Percentiles rank a stretch among this genome's conserved stretches.
These are phyloP conservation scores for Phallusia fumigata DNA, from an alignment of 23 tunicate genomes.

Conservation along the genomic window DNA sequence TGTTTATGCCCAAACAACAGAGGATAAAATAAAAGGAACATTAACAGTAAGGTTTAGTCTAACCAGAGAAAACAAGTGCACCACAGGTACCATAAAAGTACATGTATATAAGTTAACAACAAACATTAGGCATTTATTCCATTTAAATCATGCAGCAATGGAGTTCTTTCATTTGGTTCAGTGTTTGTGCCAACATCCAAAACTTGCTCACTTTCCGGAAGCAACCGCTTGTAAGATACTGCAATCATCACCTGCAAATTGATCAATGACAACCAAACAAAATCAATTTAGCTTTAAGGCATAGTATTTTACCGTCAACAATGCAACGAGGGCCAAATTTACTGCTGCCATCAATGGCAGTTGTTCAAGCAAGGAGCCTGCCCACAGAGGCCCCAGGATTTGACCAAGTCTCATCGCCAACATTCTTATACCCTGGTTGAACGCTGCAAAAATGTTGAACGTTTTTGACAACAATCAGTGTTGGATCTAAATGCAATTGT, in stretches of 20 bases:
- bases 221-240: not conserved
- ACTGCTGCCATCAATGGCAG: constrained; percentile 56
- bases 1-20: too few species aligned
- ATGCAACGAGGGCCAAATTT: constrained; percentile 29
- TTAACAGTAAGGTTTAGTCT: too few species aligned
- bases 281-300: not conserved
- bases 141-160: not conserved
- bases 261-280: not conserved
- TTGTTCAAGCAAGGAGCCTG: constrained; percentile 41
- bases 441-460: constrained; percentile 41
- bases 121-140: too few species aligned
- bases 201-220: not conserved
- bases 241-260: not conserved
- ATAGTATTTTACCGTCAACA: constrained; percentile 14
- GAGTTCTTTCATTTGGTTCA: constrained; percentile 1
- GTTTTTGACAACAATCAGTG: too few species aligned
- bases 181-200: not conserved
- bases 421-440: constrained; percentile 83
- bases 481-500: not conserved
- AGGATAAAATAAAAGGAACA: too few species aligned
- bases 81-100: too few species aligned
- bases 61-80: too few species aligned
- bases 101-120: too few species aligned
- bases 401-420: constrained; percentile 66
- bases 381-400: constrained; percentile 91